These are phyloP conservation scores for Botia almorhae DNA, from an alignment of 2,797 vertebrate species.

Conservation along the genomic window DNA sequence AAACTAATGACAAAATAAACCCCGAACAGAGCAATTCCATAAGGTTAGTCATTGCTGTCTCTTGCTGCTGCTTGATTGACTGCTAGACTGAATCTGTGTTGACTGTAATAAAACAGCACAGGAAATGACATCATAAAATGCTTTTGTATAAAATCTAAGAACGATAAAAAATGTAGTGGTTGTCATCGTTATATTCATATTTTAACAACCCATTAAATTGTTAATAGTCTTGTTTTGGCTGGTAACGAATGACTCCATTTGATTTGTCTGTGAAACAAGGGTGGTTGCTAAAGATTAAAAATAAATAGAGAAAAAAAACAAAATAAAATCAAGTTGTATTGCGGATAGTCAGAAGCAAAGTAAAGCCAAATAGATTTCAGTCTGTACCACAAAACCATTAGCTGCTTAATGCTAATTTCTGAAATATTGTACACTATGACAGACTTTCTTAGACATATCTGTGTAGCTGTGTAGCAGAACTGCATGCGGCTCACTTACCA, in stretches of 20 bases:
- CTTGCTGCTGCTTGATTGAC: not conserved
- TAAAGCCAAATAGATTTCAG: conserved; percentile 1
- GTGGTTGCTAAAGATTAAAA: not conserved
- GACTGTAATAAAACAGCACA: conserved; percentile 31
- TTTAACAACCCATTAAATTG: not conserved
- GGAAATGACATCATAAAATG: conserved; percentile 49
- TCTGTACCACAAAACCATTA: not conserved
- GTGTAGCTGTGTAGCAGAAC: no score
- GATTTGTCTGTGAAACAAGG: conserved; percentile 33
- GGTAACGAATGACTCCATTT: conserved; percentile 19
- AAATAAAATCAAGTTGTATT: not conserved
- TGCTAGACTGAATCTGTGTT: not conserved
- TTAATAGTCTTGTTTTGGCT: not conserved
- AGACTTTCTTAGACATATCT: not conserved
- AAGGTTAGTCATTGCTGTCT: not conserved
- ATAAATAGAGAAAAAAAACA: not conserved
- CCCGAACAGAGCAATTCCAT: conserved; percentile 44
- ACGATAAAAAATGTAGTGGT: conserved; percentile 19
- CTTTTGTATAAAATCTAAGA: not conserved
- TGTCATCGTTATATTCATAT: conserved; percentile 27
- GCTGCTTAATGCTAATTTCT: not conserved
- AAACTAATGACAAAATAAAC: conserved; percentile 34
- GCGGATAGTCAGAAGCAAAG: conserved; percentile 21
- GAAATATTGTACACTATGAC: not conserved
- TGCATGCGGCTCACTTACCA: no score